Conservation (phyloP, 2,888 invertebrate genomes). For the Halictus ligatus region DNA sequence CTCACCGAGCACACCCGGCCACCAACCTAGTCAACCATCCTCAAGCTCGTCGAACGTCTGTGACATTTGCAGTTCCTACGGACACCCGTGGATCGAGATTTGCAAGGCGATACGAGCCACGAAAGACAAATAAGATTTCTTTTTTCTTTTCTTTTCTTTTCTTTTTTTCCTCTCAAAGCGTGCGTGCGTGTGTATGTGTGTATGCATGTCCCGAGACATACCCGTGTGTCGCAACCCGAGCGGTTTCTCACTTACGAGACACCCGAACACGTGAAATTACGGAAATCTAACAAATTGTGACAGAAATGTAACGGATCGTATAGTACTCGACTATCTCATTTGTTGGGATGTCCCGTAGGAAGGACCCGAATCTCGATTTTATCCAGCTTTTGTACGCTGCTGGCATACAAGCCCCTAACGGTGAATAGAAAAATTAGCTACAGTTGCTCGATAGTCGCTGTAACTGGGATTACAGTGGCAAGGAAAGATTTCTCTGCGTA, state of each 20-base stretch:
- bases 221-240: slow-evolving; percentile 35
- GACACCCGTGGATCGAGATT: slow-evolving; percentile 85
- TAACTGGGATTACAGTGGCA: background rate
- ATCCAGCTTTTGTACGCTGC: background rate
- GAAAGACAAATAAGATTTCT: slow-evolving; percentile 77
- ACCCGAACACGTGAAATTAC: background rate
- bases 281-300: background rate
- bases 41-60: slow-evolving; percentile 83
- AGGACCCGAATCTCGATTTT: background rate
- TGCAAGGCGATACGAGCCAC: slow-evolving; percentile 85
- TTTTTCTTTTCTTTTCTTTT: background rate
- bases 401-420: background rate
- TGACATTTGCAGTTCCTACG: slow-evolving; percentile 85
- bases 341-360: background rate
- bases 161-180: background rate
- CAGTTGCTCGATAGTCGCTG: background rate
- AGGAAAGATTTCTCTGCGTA: background rate
- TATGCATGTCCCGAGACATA: slow-evolving; percentile 29
- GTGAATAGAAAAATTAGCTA: background rate
- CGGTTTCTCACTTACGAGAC: background rate
- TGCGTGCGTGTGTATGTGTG: slow-evolving; percentile 46
- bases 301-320: background rate
- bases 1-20: slow-evolving; percentile 76
- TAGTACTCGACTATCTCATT: background rate
- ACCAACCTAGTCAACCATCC: slow-evolving; percentile 81